phyloP scores from a whole-genome alignment of 1,140 invertebrate species.

The Cryptotermes secundus region DNA sequence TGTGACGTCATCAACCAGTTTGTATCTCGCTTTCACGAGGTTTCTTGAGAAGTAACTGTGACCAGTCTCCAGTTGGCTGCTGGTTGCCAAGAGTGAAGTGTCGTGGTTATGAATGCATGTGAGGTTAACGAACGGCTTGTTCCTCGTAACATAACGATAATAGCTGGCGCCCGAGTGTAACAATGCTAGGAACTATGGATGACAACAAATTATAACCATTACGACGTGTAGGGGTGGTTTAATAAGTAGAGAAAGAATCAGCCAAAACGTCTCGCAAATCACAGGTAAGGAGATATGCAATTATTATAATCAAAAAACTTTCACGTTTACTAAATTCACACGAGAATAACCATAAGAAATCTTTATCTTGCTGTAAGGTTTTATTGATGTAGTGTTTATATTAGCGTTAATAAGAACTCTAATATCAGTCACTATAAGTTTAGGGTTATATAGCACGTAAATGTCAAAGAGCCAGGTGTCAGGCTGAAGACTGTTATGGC shows the following conservation, averaged over 20 bases:
- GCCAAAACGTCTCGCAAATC: not conserved
- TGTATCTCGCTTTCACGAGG: not conserved
- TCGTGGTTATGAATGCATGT: not conserved
- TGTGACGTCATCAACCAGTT: constrained; percentile 14
- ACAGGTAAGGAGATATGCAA: not conserved
- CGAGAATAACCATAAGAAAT: too few species aligned
- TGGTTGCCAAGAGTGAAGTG: not conserved
- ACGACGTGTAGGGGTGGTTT: not conserved
- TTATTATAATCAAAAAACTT: too few species aligned
- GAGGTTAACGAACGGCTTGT: not conserved
- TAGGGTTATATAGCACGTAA: too few species aligned
- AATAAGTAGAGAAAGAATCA: not conserved
- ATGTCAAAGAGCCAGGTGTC: too few species aligned
- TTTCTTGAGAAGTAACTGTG: not conserved
- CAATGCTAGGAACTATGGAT: not conserved
- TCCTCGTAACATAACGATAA: not conserved
- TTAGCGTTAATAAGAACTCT: too few species aligned
- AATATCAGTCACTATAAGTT: too few species aligned
- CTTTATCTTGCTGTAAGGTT: too few species aligned
- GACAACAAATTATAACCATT: not conserved
- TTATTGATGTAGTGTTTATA: too few species aligned
- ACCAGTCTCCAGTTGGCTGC: constrained; percentile 6
- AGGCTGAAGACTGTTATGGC: too few species aligned
- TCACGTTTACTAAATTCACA: too few species aligned
- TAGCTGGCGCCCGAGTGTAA: too few species aligned